These are phyloP conservation scores for Sipha flava DNA, from an alignment of 1,140 invertebrate species.

Conservation along the genomic window DNA sequence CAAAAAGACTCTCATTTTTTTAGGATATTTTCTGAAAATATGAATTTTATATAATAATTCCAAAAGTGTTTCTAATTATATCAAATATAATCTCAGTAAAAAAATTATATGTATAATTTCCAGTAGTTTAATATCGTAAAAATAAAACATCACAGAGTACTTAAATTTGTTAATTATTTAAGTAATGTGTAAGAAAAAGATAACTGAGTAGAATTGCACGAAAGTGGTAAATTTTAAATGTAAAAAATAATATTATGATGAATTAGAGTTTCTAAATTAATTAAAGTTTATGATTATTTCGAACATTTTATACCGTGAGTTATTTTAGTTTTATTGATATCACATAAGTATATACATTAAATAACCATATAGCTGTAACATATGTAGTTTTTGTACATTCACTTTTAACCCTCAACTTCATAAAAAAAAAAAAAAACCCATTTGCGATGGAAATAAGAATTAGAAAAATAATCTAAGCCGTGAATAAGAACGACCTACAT, in stretches of 20 bases:
- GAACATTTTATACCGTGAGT: neutral
- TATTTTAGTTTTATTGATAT: neutral
- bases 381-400: neutral
- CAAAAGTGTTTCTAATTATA: neutral
- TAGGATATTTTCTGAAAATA: no score
- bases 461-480: neutral
- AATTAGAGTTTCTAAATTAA: neutral
- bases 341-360: neutral
- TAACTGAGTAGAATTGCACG: neutral
- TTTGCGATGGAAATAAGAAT: neutral
- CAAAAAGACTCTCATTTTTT: no score
- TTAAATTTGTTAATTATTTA: neutral
- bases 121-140: neutral
- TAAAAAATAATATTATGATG: neutral
- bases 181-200: neutral
- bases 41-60: no score
- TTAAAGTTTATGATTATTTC: neutral
- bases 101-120: neutral
- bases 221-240: neutral
- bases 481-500: conserved; percentile 12
- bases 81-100: neutral
- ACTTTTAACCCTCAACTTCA: neutral
- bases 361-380: neutral
- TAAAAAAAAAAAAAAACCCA: neutral
- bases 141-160: neutral